Base-by-base conservation (phyloP, 2,113 vertebrate species). In the Xyrauchen texanus region DNA sequence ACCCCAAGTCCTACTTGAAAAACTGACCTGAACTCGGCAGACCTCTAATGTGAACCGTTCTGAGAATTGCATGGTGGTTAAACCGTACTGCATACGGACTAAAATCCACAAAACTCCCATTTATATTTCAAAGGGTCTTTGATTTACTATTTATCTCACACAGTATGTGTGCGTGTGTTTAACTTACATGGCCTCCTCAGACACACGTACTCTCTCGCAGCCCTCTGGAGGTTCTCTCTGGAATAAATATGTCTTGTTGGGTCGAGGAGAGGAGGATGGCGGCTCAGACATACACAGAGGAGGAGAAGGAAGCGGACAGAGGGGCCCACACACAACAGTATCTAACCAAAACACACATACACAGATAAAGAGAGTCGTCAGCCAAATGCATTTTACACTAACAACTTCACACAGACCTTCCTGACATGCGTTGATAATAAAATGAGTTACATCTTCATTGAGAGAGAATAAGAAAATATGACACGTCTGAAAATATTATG, bases 191-290 rank as follows among this genome's bases (percentile, higher is more conserved):
- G 91, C 88, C 85, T 98, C 96, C 75, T 97, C 96, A 64, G 93
- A 96, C 75, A 94, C 95, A 13, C 86, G 86, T 72, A 98, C 92
- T 85, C 91, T 94, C 85, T 98, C 96, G 0, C 96, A 97, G 42
- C 95, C 96, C 85, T 97, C 96, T 0, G 96, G 96, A 62, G 96
- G 96, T 73, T 97, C 95, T 81, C 96, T 94, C 84, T 97, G 94
- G 78, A 98, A 98, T 84, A 95, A 84, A 58, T 90, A 96, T 52
- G 95, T 97, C 85, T 96, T 96, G 91, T 97, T 98, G 77, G 94
- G 96, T 3, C 94, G 93, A 34, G 96, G 96, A 67, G 96, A 97
- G 11, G 93, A 89, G 0, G 95, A 92, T 51, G 93, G 88, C 8
- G 89, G 87, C 71, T 93, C 93, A 16, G 86, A 86, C 81, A 91